Percentiles rank a stretch among this genome's conserved stretches.
Evolutionary conservation across 2,888 invertebrate genomes (phyloP).

Genomic region (Caenorhabditis imperialis): DNA sequence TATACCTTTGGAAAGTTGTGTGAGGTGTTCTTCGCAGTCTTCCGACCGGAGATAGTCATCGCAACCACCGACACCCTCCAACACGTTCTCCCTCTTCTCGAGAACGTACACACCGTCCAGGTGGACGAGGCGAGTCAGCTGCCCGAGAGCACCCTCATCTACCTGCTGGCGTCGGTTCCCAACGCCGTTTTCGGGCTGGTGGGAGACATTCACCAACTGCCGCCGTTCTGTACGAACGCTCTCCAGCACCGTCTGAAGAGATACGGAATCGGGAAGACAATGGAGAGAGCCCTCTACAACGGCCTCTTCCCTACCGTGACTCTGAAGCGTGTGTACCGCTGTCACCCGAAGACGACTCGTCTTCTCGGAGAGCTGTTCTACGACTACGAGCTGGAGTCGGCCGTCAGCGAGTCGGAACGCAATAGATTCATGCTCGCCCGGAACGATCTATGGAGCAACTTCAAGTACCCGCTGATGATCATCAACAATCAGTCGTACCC

Average conservation of each 20-base stretch:
- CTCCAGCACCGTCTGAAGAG: not conserved
- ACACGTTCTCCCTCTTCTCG: not conserved
- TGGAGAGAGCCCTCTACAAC: slow-evolving; percentile 6
- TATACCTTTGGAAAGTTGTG: too few species aligned
- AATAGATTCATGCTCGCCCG: not conserved
- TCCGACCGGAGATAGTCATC: slow-evolving; percentile 9
- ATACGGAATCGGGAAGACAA: too few species aligned
- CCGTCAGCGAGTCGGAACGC: not conserved
- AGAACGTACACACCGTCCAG: too few species aligned
- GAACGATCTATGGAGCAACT: slow-evolving; percentile 15
- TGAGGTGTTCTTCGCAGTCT: slow-evolving; percentile 9
- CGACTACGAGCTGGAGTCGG: not conserved
- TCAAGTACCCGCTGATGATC: slow-evolving; percentile 4
- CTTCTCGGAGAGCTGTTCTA: slow-evolving; percentile 15
- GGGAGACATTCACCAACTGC: slow-evolving; percentile 22
- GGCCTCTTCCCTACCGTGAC: slow-evolving; percentile 5
- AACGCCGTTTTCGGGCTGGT: slow-evolving; percentile 12
- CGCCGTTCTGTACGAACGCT: slow-evolving; percentile 1
- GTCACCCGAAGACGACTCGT: slow-evolving; percentile 13
- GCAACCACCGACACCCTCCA: slow-evolving; percentile 13
- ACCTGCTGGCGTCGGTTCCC: slow-evolving; percentile 3
- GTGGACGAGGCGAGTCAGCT: slow-evolving; percentile 31
- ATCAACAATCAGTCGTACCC: slow-evolving; percentile 3
- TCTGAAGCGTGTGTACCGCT: slow-evolving; percentile 15
- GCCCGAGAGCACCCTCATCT: slow-evolving; percentile 16